These are phyloP conservation scores for Chaenocephalus aceratus DNA, from an alignment of 2,113 vertebrate species.

Conservation along the genomic window DNA sequence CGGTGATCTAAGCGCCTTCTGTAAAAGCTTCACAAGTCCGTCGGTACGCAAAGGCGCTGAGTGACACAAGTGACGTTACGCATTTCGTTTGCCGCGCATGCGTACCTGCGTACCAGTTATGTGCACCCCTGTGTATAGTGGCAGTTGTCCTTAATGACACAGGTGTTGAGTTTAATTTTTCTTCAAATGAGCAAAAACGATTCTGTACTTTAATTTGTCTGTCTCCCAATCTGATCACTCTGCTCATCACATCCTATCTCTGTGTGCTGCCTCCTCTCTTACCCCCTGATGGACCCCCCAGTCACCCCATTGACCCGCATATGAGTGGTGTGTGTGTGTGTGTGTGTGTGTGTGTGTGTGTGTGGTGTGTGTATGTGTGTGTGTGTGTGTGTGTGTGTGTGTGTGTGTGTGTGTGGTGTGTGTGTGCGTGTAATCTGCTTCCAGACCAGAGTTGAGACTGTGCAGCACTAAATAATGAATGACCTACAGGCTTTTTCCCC, in stretches of 20 bases:
- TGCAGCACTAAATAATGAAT: slow-evolving; percentile 66
- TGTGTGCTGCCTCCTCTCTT: slow-evolving; percentile 32
- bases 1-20: no score
- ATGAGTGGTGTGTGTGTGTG: background rate
- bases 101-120: no score
- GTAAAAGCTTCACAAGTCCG: no score
- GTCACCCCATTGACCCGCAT: background rate
- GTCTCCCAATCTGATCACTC: background rate
- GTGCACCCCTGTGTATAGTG: no score
- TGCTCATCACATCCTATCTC: slow-evolving; percentile 13
- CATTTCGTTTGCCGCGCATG: no score
- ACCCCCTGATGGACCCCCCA: slow-evolving; percentile 13
- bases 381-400: background rate
- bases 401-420: background rate
- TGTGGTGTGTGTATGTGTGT: background rate
- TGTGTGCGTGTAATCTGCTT: slow-evolving; percentile 17
- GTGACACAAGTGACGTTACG: no score
- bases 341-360: background rate
- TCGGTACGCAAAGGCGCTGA: no score
- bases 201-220: background rate
- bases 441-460: slow-evolving; percentile 26
- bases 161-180: background rate
- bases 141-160: background rate
- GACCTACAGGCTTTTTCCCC: slow-evolving; percentile 28
- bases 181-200: background rate